Percentiles rank a stretch among this genome's conserved stretches.
phyloP scores from a whole-genome alignment of 35 echinoderm and acorn worm species.

The Stichopus chloronotus region DNA sequence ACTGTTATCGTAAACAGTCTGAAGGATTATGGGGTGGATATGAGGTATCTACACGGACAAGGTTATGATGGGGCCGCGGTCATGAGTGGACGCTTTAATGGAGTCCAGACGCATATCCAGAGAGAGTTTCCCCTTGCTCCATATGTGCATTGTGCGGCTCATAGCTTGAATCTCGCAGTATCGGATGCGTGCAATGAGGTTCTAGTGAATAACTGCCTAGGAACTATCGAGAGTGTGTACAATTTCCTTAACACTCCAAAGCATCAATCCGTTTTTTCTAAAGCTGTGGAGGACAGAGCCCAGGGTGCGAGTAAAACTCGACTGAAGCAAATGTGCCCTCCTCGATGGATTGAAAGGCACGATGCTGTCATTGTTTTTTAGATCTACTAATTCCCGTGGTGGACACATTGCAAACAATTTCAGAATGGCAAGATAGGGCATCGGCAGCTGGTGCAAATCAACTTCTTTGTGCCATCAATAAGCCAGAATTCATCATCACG shows the following conservation, averaged over 20 bases:
- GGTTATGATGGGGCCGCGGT: constrained; percentile 2
- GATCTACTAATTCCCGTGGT: constrained; percentile 33
- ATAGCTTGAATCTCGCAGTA: constrained; percentile 32
- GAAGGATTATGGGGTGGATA: neutral
- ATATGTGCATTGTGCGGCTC: constrained; percentile 36
- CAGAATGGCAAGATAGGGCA: constrained; percentile 37
- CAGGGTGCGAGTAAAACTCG: constrained; percentile 6
- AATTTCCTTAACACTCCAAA: constrained; percentile 44
- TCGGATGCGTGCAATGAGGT: constrained; percentile 44
- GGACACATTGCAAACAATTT: constrained; percentile 16
- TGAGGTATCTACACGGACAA: constrained; percentile 12
- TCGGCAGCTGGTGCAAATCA: constrained; percentile 41
- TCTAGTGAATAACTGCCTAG: constrained; percentile 31
- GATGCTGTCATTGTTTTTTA: constrained; percentile 49
- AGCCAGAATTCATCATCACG: too few species aligned
- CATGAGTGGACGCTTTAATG: constrained; percentile 31
- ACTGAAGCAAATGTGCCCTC: constrained; percentile 39
- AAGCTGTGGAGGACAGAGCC: constrained; percentile 31
- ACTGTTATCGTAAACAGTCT: constrained; percentile 11
- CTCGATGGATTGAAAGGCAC: constrained; percentile 43
- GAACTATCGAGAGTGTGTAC: constrained; percentile 20
- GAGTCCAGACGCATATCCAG: constrained; percentile 29
- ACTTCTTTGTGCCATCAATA: too few species aligned
- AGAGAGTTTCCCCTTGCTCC: constrained; percentile 39
- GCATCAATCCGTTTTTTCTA: constrained; percentile 48